Evolutionary conservation across 2,797 vertebrate species (phyloP).

Genomic region (Tokudaia muenninki): DNA sequence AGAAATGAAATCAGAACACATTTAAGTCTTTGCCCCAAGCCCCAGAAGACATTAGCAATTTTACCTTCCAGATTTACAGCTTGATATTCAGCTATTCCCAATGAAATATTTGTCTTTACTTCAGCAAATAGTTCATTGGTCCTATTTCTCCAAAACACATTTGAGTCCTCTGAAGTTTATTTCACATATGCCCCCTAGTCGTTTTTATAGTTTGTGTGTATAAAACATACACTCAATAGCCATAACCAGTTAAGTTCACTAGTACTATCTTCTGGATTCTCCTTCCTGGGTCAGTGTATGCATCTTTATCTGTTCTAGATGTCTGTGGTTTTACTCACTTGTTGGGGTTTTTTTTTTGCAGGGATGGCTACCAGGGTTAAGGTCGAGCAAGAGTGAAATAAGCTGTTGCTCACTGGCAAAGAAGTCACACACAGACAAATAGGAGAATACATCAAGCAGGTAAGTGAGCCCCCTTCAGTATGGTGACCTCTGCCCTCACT

Average conservation of each 20-base stretch:
- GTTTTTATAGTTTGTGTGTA: background rate
- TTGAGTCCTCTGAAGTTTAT: background rate
- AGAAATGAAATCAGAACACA: background rate
- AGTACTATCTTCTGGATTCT: background rate
- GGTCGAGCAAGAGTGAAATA: background rate
- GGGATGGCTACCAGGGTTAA: background rate
- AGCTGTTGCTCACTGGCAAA: background rate
- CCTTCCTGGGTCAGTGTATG: background rate
- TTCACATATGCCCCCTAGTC: background rate
- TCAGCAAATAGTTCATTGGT: background rate
- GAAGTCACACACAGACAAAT: background rate
- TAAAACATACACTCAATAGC: background rate
- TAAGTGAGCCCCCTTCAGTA: background rate
- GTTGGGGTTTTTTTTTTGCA: background rate
- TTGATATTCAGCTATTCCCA: background rate
- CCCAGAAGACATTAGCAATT: background rate
- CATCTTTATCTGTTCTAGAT: background rate
- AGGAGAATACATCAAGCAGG: background rate
- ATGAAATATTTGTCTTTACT: background rate
- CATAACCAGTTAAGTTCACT: background rate
- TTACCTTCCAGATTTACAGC: background rate
- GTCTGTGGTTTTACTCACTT: background rate
- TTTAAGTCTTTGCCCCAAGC: background rate
- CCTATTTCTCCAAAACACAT: background rate
- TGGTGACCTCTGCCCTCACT: background rate